phyloP scores from a whole-genome alignment of 2,888 invertebrate species.

The Cyclophora punctaria region DNA sequence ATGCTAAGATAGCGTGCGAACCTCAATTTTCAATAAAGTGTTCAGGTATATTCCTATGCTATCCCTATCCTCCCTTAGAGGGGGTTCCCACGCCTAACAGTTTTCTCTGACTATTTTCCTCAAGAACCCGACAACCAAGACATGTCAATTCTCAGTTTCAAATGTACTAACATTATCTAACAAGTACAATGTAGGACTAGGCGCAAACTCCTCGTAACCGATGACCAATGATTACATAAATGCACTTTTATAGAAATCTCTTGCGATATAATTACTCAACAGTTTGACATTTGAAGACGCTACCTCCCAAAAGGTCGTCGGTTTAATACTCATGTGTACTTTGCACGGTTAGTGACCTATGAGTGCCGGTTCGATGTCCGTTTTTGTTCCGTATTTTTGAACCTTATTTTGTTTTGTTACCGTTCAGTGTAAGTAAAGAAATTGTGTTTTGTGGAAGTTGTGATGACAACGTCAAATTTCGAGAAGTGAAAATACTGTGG shows the following conservation, averaged over 20 bases:
- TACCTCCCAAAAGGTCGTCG: conserved; percentile 41
- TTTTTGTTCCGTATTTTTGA: conserved; percentile 13
- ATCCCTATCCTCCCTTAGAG: too few relatives aligned
- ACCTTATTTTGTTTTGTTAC: too few relatives aligned
- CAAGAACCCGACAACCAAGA: too few relatives aligned
- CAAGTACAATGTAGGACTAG: neutral
- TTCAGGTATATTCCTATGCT: too few relatives aligned
- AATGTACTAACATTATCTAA: neutral
- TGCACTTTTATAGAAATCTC: conserved; percentile 22
- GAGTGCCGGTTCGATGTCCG: conserved; percentile 22
- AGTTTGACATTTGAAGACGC: conserved; percentile 51
- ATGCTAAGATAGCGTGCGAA: too few relatives aligned
- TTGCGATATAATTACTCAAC: conserved; percentile 47
- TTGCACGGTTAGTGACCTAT: conserved; percentile 40
- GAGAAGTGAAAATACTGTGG: too few relatives aligned
- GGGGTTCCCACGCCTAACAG: too few relatives aligned
- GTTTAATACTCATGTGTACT: conserved; percentile 23
- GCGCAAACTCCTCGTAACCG: neutral
- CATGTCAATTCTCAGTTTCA: too few relatives aligned
- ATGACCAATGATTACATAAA: conserved; percentile 21
- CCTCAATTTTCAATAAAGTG: too few relatives aligned
- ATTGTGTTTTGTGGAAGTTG: conserved; percentile 6
- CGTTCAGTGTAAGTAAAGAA: neutral
- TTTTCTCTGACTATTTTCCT: too few relatives aligned
- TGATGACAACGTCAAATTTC: neutral